Evolutionary conservation across 2,888 invertebrate genomes (phyloP), one percentile per base, ranked within the genome.

Genomic region (Galerucella nymphaeae): DNA sequence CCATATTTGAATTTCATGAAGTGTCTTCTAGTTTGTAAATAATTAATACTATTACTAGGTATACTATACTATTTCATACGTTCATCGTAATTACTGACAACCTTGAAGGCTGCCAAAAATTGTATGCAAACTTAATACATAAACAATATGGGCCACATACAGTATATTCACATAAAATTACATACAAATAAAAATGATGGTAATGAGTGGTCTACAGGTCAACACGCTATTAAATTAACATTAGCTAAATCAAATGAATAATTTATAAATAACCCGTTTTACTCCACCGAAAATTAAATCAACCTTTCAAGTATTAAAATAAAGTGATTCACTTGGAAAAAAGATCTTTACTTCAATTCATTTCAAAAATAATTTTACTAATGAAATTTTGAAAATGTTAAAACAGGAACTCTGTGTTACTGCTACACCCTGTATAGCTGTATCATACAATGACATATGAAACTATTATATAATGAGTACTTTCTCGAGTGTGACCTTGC

Each of bases 401-500:
- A 38, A 38, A 38, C 30, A 38, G 30, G 8, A 38, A 38, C 30
- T 6, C 8, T 38, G 8, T 38, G 30, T 38, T 38, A 38, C 30
- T 38, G 30, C 30, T 38, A 38, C 8, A 38, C 30, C 30, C 9
- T 8, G 18, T 62, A 62, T 18, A 41, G 16, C n/a, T 18, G 18
- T 41, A 61, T 61, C 41, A 42, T 42, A n/a, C n/a, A n/a, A n/a
- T n/a, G n/a, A 62, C 42, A 18, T 42, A 62, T 16, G 16, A 62
- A 62, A 62, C 41, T 62, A 62, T 42, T 62, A 62, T 42, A 13
- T 42, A 42, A 62, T 62, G 42, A 59, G 16, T 62, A 62, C 61
- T 62, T 62, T 62, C 61, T 62, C 42, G 41, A 62, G 61, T 62
- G 18, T 62, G 61, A n/a, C 61, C 61, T 62, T 62, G 61, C 61